Percentiles rank a stretch among this genome's conserved stretches.
Conservation (phyloP, 1,140 invertebrate genomes). For the Glomeris maerens region DNA sequence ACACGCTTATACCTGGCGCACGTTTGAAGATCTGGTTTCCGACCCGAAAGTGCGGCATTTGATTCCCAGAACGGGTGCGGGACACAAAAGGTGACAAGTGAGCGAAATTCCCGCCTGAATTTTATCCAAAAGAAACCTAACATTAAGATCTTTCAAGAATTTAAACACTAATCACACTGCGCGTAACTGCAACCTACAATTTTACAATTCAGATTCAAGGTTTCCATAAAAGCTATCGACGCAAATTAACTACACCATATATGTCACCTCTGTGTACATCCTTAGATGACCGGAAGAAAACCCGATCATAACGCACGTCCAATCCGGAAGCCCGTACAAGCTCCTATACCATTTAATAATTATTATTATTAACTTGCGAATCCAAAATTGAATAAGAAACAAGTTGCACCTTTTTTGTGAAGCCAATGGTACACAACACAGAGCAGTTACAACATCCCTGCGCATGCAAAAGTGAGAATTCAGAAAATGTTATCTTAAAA, state of each 20-base stretch:
- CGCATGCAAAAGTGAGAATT: slow-evolving; percentile 20
- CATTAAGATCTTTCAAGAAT: not conserved
- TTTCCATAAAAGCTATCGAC: slow-evolving; percentile 7
- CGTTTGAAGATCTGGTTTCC: not conserved
- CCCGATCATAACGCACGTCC: slow-evolving; percentile 81
- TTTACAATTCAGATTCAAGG: slow-evolving; percentile 4
- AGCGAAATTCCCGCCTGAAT: slow-evolving; percentile 57
- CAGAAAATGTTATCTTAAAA: slow-evolving; percentile 3
- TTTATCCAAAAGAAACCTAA: slow-evolving; percentile 16
- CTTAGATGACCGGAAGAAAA: slow-evolving; percentile 66
- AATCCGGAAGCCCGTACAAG: slow-evolving; percentile 58
- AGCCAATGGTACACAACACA: slow-evolving; percentile 45
- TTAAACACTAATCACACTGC: not conserved
- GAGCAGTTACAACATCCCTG: slow-evolving; percentile 41
- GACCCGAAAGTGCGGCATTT: slow-evolving; percentile 64
- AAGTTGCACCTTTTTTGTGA: slow-evolving; percentile 39
- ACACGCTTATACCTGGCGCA: not conserved
- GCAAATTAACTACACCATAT: slow-evolving; percentile 9
- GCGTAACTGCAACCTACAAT: slow-evolving; percentile 1
- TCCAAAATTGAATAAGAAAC: too few relatives aligned
- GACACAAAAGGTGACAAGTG: slow-evolving; percentile 68
- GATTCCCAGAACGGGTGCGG: slow-evolving; percentile 58
- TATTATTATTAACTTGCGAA: slow-evolving; percentile 9
- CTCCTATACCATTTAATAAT: slow-evolving; percentile 26
- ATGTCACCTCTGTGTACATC: slow-evolving; percentile 76